Base-by-base conservation (phyloP, 2,113 vertebrate genomes). In the Pomatostomus ruficeps region DNA sequence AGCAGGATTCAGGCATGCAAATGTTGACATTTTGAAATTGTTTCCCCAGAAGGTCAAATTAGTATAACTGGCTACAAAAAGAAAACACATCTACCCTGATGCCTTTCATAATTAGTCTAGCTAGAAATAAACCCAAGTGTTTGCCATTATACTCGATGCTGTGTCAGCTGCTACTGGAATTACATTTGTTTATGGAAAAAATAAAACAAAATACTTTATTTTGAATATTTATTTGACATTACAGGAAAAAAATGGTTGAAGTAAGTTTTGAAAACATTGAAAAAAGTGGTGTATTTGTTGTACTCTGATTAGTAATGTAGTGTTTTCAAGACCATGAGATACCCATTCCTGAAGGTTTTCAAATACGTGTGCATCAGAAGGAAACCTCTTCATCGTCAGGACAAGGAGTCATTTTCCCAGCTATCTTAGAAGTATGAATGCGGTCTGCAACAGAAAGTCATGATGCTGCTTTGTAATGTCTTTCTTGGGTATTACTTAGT, bases 21-120 rank as follows among this genome's bases (percentile, higher is more conserved):
- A 96, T 92, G 73, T 93, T 97, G 94, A 95, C 96, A 94, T 96
- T 96, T 96, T 91, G 52, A 95, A 96, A 93, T 91, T 71, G 91
- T 95, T 97, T 95, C 43, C 88, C 88, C 94, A 92, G 86, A 92
- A 96, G 91, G 86, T 95, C 86, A 95, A 94, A 96, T 97, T 95
- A 95, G 83, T 95, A 29, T 89, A 89, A 93, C 62, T 92, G 92
- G 52, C 80, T 93, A 75, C 75, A 90, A 67, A 95, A 93, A 54
- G 46, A 93, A 96, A 96, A 92, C 57, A 89, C 52, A 38, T 92
- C 86, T 91, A 89, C 79, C 31, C 68, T 91, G 72, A 77, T 74
- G 73, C 73, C 61, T 84, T 86, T 91, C 83, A 48, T 67, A 95
- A 95, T 93, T 94, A 84, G 72, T 24, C 68, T 57, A 43, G 22